These are phyloP conservation scores for Criorhina ranunculi DNA, from an alignment of 2,888 invertebrate species.

Conservation along the genomic window DNA sequence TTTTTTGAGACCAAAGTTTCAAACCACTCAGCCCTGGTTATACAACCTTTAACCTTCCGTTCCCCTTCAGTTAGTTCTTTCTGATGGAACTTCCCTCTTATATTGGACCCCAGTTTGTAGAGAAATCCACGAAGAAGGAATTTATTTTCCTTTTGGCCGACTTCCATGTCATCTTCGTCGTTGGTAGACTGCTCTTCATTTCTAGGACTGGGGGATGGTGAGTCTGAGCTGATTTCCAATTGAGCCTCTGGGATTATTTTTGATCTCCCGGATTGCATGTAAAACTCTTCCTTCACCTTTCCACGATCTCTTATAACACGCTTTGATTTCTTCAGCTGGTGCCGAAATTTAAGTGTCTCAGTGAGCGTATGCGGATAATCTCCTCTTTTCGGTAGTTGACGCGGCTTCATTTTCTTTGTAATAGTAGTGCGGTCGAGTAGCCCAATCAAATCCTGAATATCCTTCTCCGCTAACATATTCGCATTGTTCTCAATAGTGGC, in stretches of 20 bases:
- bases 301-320: conserved; percentile 80
- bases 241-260: conserved; percentile 79
- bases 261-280: conserved; percentile 77
- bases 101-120: conserved; percentile 80
- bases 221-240: conserved; percentile 79
- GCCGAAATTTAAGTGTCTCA: conserved; percentile 80
- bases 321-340: conserved; percentile 79
- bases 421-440: conserved; percentile 35
- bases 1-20: conserved; percentile 80
- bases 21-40: conserved; percentile 83
- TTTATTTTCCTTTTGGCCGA: conserved; percentile 80
- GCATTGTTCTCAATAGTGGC: conserved; percentile 23
- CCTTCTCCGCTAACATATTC: conserved; percentile 51
- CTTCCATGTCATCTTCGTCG: conserved; percentile 81
- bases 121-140: conserved; percentile 83
- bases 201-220: conserved; percentile 60
- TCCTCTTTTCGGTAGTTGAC: conserved; percentile 72
- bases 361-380: conserved; percentile 81
- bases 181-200: conserved; percentile 81
- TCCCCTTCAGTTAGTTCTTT: conserved; percentile 78
- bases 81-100: conserved; percentile 81
- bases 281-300: conserved; percentile 79
- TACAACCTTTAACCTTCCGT: conserved; percentile 80
- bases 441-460: conserved; percentile 43
- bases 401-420: conserved; percentile 78